These are phyloP conservation scores for Amblyopsis hoosieri DNA, from an alignment of 2,797 vertebrate genomes.

Conservation along the genomic window DNA sequence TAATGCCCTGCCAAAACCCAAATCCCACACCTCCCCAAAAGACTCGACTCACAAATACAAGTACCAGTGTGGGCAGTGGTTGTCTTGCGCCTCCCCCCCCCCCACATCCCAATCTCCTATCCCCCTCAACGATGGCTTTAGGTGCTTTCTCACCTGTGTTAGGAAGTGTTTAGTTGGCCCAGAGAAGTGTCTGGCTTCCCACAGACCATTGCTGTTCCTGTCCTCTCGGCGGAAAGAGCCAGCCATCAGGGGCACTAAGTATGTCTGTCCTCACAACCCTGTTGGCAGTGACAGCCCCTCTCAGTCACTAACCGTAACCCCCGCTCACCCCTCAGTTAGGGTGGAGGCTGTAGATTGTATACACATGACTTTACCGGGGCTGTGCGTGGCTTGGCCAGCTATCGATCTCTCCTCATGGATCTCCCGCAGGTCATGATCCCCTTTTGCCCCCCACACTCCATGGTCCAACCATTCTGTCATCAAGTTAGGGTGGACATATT, in stretches of 20 bases:
- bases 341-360: constrained; percentile 67
- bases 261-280: constrained; percentile 52
- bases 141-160: constrained; percentile 11
- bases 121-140: constrained; percentile 17
- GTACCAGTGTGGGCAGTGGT: not conserved
- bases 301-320: constrained; percentile 29
- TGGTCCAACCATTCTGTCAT: constrained; percentile 46
- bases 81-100: constrained; percentile 3
- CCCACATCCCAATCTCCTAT: not conserved
- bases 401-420: constrained; percentile 25
- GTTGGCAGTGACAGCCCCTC: constrained; percentile 49
- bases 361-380: constrained; percentile 67
- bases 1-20: constrained; percentile 23
- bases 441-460: constrained; percentile 27
- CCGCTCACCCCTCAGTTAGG: constrained; percentile 1
- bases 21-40: constrained; percentile 18
- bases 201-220: not conserved
- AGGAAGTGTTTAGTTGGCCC: constrained; percentile 30
- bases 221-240: constrained; percentile 27
- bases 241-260: constrained; percentile 28
- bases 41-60: constrained; percentile 27
- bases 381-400: constrained; percentile 32
- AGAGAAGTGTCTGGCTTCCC: constrained; percentile 7
- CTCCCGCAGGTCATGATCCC: constrained; percentile 63
- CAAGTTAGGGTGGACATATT: constrained; percentile 60